Conservation (phyloP, 1,140 invertebrate genomes). For the Zaprionus lachaisei region DNA sequence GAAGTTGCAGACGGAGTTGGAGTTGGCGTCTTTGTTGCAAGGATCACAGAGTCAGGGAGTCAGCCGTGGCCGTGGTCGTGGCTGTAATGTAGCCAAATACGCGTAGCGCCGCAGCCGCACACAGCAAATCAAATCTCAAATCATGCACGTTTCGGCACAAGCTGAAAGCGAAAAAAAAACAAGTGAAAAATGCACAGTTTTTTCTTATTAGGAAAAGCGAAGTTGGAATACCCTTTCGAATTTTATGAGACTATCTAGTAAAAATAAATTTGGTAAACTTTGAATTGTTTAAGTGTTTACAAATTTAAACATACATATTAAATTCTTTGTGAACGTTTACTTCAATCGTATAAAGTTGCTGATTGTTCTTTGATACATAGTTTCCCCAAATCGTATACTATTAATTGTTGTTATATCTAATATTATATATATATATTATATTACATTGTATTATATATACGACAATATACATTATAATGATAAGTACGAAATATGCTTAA, state of each 20-base stretch:
- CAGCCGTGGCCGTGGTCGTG: slow-evolving; percentile 24
- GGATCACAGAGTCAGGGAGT: slow-evolving; percentile 15
- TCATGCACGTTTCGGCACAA: slow-evolving; percentile 65
- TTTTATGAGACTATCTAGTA: background rate
- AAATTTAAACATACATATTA: no score
- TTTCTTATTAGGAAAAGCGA: background rate
- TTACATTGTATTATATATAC: no score
- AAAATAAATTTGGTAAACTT: background rate
- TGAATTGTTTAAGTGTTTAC: no score
- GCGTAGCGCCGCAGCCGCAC: slow-evolving; percentile 39
- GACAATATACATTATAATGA: no score
- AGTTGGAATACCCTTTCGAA: background rate
- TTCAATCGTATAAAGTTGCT: no score
- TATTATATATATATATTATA: no score
- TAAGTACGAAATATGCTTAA: no score
- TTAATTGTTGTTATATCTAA: fast-evolving
- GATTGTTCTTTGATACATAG: no score
- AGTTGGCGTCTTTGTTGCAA: slow-evolving; percentile 22
- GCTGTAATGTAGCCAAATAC: slow-evolving; percentile 71
- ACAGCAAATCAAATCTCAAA: slow-evolving; percentile 79
- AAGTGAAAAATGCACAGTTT: background rate
- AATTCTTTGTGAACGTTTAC: no score
- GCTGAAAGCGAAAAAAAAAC: background rate
- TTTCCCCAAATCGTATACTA: no score
- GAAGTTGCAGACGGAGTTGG: background rate